These are phyloP conservation scores for Lepisosteus oculatus DNA, from an alignment of 2,113 vertebrate species.

Conservation along the genomic window DNA sequence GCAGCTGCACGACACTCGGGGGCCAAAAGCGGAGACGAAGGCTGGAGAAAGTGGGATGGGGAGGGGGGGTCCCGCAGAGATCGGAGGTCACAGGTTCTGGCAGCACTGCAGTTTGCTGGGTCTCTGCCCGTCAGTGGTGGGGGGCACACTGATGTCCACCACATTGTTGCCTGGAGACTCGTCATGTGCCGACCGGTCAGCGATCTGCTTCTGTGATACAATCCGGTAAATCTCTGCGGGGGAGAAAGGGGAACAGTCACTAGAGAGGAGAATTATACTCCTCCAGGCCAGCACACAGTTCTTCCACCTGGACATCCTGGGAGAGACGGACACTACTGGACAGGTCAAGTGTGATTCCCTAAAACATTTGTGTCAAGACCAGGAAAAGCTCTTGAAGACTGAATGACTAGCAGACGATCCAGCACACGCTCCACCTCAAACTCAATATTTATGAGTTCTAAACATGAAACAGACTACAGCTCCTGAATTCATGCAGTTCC, in stretches of 20 bases:
- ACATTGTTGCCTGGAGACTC: conserved; percentile 97
- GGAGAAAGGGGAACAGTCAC: conserved; percentile 3
- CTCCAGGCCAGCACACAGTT: no score
- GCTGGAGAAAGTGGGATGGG: conserved; percentile 39
- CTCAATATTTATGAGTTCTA: no score
- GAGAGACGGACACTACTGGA: no score
- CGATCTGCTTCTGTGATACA: conserved; percentile 95
- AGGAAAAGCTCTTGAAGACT: no score
- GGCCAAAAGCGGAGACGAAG: conserved; percentile 55
- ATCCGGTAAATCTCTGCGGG: conserved; percentile 91
- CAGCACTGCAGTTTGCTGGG: conserved; percentile 96
- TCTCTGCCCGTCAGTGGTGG: conserved; percentile 92
- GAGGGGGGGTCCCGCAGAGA: conserved; percentile 35
- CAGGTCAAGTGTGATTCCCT: no score
- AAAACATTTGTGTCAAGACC: no score
- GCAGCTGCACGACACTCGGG: conserved; percentile 59
- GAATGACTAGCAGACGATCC: no score
- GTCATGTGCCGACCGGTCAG: conserved; percentile 82
- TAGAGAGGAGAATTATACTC: no score
- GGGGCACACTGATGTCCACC: conserved; percentile 94
- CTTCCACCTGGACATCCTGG: background rate
- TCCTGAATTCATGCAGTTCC: no score
- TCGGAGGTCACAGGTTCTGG: conserved; percentile 90
- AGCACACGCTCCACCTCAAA: no score
- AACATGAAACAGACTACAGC: no score